phyloP scores from a whole-genome alignment of 2,113 vertebrate genomes.

The Atherinomorus stipes region DNA sequence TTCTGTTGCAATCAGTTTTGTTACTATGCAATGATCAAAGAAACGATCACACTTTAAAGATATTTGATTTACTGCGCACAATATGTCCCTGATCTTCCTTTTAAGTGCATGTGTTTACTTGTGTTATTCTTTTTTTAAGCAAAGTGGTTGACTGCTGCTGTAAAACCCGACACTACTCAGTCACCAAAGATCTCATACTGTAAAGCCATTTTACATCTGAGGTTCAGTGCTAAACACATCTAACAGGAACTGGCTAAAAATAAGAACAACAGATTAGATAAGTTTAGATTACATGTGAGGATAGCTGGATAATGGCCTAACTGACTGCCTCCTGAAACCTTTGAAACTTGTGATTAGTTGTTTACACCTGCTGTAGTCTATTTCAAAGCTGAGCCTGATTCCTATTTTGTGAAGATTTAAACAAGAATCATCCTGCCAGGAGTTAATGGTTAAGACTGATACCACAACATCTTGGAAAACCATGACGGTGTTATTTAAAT shows the following conservation, averaged over 20 bases:
- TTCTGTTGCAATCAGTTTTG: background rate
- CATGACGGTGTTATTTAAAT: constrained; percentile 12
- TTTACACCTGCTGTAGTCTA: background rate
- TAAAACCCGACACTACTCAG: background rate
- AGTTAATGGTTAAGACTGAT: constrained; percentile 1
- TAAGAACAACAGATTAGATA: constrained; percentile 22
- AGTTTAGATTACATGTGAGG: constrained; percentile 20
- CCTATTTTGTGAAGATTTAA: background rate
- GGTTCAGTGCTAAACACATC: constrained; percentile 2
- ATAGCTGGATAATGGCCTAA: constrained; percentile 26
- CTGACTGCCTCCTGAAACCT: constrained; percentile 7
- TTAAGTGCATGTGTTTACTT: background rate
- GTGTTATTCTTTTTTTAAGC: background rate
- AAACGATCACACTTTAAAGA: background rate
- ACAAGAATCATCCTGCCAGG: background rate
- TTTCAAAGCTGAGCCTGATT: constrained; percentile 10
- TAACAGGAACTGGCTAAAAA: background rate
- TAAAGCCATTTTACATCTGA: constrained; percentile 9
- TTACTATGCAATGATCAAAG: background rate
- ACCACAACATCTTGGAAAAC: background rate
- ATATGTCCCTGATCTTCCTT: constrained; percentile 13
- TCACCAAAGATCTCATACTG: constrained; percentile 23
- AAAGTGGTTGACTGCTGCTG: background rate
- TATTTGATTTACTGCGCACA: background rate
- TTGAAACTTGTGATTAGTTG: constrained; percentile 12